A percentile compares a stretch with the other conserved stretches of the same genome.
phyloP scores from a whole-genome alignment of 1,140 invertebrate species.

The Holotrichia oblita region DNA sequence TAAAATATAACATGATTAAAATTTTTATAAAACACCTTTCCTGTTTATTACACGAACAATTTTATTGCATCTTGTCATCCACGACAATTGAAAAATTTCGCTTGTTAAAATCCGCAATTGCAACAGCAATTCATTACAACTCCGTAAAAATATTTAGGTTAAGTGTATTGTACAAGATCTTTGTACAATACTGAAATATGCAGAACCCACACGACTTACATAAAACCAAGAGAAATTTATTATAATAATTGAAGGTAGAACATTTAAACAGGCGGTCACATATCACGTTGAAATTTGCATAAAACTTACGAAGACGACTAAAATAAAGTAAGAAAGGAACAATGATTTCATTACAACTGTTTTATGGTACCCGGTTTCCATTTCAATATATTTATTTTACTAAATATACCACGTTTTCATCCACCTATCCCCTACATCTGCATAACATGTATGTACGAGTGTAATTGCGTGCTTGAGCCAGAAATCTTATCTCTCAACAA shows the following conservation, averaged over 20 bases:
- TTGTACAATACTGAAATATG: neutral
- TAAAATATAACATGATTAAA: too few species aligned
- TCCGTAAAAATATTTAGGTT: neutral
- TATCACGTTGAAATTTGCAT: conserved; percentile 36
- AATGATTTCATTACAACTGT: conserved; percentile 40
- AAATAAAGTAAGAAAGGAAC: conserved; percentile 41
- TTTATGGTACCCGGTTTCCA: neutral
- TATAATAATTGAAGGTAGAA: conserved; percentile 8
- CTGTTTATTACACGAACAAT: too few species aligned
- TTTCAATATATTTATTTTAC: too few species aligned
- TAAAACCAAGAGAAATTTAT: conserved; percentile 13
- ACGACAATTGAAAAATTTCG: too few species aligned
- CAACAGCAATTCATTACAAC: neutral
- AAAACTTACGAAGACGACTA: conserved; percentile 18
- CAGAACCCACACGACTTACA: neutral
- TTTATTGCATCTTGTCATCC: too few species aligned
- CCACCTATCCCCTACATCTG: too few species aligned
- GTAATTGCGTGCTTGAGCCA: conserved; percentile 46
- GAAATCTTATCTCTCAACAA: conserved; percentile 41
- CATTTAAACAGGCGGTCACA: conserved; percentile 2
- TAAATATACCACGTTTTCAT: too few species aligned
- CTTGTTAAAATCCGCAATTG: too few species aligned
- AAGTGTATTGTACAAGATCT: neutral
- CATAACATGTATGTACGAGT: neutral
- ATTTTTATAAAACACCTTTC: too few species aligned